These are phyloP conservation scores for Edolisoma coerulescens DNA, from an alignment of 2,113 vertebrate genomes.

Conservation along the genomic window DNA sequence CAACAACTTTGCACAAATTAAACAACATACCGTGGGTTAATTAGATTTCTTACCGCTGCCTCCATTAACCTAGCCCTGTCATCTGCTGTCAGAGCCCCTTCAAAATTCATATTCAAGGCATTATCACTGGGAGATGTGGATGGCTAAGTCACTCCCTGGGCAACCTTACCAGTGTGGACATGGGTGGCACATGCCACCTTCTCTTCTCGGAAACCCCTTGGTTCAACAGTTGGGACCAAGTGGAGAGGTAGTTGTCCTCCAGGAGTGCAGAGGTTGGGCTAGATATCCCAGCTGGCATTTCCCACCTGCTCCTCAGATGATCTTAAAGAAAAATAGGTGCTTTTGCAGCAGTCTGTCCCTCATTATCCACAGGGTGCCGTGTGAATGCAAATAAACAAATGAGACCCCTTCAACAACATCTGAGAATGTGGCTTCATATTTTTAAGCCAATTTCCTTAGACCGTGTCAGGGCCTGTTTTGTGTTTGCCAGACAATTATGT, in stretches of 20 bases:
- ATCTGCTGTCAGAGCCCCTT: neutral
- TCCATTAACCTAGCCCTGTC: slow-evolving; percentile 1
- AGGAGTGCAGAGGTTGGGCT: neutral
- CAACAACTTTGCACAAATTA: slow-evolving; percentile 59
- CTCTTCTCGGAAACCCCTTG: neutral
- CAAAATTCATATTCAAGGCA: neutral
- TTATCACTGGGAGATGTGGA: neutral
- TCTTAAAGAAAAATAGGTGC: neutral
- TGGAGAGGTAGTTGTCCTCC: neutral
- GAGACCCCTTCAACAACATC: neutral
- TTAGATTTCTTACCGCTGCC: slow-evolving; percentile 24
- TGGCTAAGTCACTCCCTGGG: neutral
- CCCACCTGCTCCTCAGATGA: neutral
- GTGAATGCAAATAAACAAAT: slow-evolving; percentile 40
- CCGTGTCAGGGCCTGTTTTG: slow-evolving; percentile 57
- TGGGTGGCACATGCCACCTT: neutral
- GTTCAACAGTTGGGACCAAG: neutral
- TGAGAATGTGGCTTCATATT: slow-evolving; percentile 15
- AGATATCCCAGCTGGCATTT: neutral
- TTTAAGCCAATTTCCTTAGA: slow-evolving; percentile 61
- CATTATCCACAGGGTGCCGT: neutral
- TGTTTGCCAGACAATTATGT: slow-evolving; percentile 62
- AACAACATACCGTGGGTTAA: slow-evolving; percentile 52
- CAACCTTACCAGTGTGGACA: neutral
- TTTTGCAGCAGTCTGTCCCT: neutral